These are phyloP conservation scores for Prionailurus viverrinus DNA, from an alignment of 2,113 vertebrate genomes.

Conservation along the genomic window DNA sequence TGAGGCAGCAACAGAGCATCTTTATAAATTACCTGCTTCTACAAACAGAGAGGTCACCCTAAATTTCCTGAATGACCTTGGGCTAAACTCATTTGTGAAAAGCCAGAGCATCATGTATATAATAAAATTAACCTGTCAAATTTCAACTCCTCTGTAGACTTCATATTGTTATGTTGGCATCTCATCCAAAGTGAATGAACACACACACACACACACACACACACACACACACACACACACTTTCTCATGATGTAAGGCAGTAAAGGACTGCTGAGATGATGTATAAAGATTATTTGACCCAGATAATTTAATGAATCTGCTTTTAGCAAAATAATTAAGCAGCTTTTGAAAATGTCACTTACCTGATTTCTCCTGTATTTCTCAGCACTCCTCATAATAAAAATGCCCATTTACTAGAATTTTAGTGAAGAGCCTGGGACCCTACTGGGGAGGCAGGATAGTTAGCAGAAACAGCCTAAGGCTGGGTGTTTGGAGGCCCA, in stretches of 20 bases:
- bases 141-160: not conserved
- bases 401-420: not conserved
- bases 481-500: not conserved
- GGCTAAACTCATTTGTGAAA: constrained; percentile 50
- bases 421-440: not conserved
- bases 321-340: constrained; percentile 57
- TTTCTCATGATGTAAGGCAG: not conserved
- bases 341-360: constrained; percentile 39
- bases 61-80: constrained; percentile 16
- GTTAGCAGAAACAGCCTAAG: not conserved
- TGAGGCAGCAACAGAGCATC: not conserved
- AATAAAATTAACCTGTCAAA: constrained; percentile 18
- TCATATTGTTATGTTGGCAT: not conserved
- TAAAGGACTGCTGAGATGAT: not conserved
- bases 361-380: constrained; percentile 46
- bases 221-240: not conserved
- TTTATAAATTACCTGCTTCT: constrained; percentile 41
- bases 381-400: not conserved
- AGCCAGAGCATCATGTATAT: not conserved
- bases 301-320: constrained; percentile 45
- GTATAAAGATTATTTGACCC: not conserved
- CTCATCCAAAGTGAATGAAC: not conserved
- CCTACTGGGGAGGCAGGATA: not conserved
- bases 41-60: constrained; percentile 42
- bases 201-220: not conserved